These are phyloP conservation scores for Chiloscyllium punctatum DNA, from an alignment of 2,797 vertebrate species.

Conservation along the genomic window DNA sequence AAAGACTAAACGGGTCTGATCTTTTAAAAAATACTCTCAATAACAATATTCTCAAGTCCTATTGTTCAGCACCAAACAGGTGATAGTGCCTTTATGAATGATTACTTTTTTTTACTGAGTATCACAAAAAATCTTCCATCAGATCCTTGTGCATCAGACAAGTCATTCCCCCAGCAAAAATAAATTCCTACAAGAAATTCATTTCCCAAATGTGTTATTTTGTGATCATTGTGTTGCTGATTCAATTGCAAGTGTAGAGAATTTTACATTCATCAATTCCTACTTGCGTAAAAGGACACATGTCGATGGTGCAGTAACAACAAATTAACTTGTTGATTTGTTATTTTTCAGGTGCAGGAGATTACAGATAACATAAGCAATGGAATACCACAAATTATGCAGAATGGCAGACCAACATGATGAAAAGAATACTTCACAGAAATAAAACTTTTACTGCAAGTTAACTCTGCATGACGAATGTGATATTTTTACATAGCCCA, in stretches of 20 bases:
- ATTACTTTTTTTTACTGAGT: not conserved
- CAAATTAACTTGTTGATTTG: conserved; percentile 40
- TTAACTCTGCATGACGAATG: conserved; percentile 51
- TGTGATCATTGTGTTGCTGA: conserved; percentile 45
- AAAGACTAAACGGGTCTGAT: too few relatives aligned
- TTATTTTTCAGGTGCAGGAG: conserved; percentile 68
- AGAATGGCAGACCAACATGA: conserved; percentile 71
- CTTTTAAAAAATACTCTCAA: too few relatives aligned
- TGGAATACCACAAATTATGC: conserved; percentile 82
- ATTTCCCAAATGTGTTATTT: conserved; percentile 49
- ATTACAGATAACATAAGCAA: conserved; percentile 86
- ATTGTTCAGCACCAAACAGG: too few relatives aligned
- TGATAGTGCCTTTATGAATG: not conserved
- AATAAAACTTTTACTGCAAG: conserved; percentile 5
- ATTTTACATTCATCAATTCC: not conserved
- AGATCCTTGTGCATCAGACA: not conserved
- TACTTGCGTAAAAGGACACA: not conserved
- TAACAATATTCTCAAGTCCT: too few relatives aligned
- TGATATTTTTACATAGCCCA: conserved; percentile 67
- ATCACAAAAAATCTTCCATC: not conserved
- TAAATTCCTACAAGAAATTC: too few relatives aligned
- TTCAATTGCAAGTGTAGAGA: conserved; percentile 39
- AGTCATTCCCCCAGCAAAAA: not conserved
- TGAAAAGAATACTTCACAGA: not conserved
- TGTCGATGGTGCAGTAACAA: not conserved